A percentile compares a stretch with the other conserved stretches of the same genome.
Conservation (phyloP, 2,797 vertebrate species). For the Brachyalestes nurse region DNA sequence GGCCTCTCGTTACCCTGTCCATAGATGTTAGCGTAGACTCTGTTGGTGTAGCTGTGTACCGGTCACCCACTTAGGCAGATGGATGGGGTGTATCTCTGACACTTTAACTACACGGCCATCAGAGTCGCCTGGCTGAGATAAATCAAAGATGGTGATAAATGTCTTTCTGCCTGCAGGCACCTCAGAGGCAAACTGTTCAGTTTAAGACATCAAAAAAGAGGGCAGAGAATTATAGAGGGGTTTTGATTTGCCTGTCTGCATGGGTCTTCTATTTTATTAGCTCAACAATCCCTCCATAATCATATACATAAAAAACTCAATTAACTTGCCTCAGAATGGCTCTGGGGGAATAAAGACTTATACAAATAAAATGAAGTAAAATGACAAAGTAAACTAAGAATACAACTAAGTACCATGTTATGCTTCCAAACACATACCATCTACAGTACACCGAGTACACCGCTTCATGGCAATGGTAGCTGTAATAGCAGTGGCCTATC, state of each 20-base stretch:
- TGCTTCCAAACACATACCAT: too few species aligned
- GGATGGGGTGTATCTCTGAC: constrained; percentile 43
- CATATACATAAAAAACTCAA: not conserved
- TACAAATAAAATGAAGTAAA: not conserved
- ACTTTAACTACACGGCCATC: constrained; percentile 43
- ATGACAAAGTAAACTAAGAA: not conserved
- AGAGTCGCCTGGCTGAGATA: constrained; percentile 32
- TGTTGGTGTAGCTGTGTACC: constrained; percentile 12
- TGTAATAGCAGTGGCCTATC: too few species aligned
- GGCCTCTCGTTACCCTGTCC: constrained; percentile 10
- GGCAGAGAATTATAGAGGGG: not conserved
- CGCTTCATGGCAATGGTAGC: too few species aligned
- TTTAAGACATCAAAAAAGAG: constrained; percentile 15
- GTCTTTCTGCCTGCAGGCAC: constrained; percentile 30
- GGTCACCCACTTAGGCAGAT: constrained; percentile 46
- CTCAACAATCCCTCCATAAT: not conserved
- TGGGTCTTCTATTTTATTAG: not conserved
- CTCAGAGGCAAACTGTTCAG: constrained; percentile 13
- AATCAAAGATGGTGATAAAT: constrained; percentile 49
- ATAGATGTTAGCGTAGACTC: constrained; percentile 5
- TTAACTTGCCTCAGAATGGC: not conserved
- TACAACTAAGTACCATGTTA: too few species aligned
- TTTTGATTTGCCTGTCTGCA: constrained; percentile 19
- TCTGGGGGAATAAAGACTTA: not conserved
- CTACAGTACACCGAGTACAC: too few species aligned